Evolutionary conservation across 37 sponge, comb jelly and placozoan genomes (phyloP), one percentile per base, ranked within the genome.

Genomic region (Beroe forskalii): DNA sequence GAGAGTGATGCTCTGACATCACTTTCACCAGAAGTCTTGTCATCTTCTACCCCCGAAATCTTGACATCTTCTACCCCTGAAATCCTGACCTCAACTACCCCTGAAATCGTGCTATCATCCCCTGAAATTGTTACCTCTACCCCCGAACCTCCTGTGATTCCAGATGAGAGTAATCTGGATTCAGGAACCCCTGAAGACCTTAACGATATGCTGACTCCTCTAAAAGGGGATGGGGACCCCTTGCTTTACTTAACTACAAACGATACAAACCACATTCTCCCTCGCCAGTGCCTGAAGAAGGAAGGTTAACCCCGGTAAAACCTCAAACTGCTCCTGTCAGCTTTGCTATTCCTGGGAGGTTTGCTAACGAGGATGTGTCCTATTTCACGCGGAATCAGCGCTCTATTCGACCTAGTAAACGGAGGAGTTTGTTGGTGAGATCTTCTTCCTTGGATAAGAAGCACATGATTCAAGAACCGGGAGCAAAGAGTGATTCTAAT

Each of bases 331-430:
- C 32, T 37, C 72, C 72, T 69, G 55, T 12, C 12, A 17, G 55
- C 12, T 48, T 17, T 12, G 12, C 55, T 48, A 6, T 48, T 48
- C 55, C 55, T 12, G 55, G 12, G 12, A 48, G 12, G 12, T 48
- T 48, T 48, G 12, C 55, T 12, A 12, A 17, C 12, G 72, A 69
- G 27, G 72, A 69, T 36, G 33, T 32, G 9, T 32, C 32, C 9
- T 69, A 69, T 33, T 69, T 69, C 72, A 36, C 72, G 4, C 72
- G 72, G 19, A 69, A 69, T 33, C 72, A 69, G 32, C 72, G 72
- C 32, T 69, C 72, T 3, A 69, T 69, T 35, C 27, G 72, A 19
- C 72, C 72, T 35, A 69, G 72, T 35, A 69, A 69, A 37, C 35
- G 72, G 17, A 32, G 32, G 32, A 69, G 72, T 35, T 32, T 69